Evolutionary conservation across 2,888 invertebrate species (phyloP), one percentile per base, ranked within the genome.

Genomic region (Pseudococcus viburni): DNA sequence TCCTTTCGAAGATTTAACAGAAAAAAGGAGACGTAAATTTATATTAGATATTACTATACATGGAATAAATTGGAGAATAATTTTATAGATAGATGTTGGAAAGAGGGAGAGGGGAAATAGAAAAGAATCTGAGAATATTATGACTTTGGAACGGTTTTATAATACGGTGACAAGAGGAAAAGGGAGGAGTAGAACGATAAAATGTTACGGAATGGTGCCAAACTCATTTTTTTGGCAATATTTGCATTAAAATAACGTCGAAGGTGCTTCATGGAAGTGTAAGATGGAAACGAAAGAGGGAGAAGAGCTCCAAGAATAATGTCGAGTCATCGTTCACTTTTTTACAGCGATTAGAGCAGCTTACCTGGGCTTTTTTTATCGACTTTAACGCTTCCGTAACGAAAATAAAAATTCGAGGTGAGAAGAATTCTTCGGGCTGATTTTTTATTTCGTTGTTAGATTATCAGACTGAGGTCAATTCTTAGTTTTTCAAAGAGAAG

Each of bases 121-220:
- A n/a, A 55, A 55, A 55, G 55, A n/a, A 55, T n/a, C n/a, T 55
- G n/a, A 7, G 55, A 55, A 55, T 1, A n/a, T 51, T 51, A 51
- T 51, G 48, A 55, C 6, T 55, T 55, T 55, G 55, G 55, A 55
- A n/a, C 15, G 1, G 55, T 55, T 55, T 5, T n/a, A n/a, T 55
- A 4, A 55, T 3, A 55, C n/a, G 55, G n/a, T 8, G n/a, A 55
- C 15, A 55, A n/a, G n/a, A 55, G 55, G n/a, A n/a, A 6, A n/a
- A 6, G 7, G 17, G n/a, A 17, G n/a, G n/a, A n/a, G 55, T 15
- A 55, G 55, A 55, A 17, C n/a, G 17, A 55, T 55, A 55, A 55
- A 55, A 55, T 55, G 55, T 55, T 55, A n/a, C 55, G 55, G 55
- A 55, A 55, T n/a, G n/a, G n/a, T 55, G 55, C 55, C 55, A 55